Conservation (phyloP, 2,888 invertebrate genomes). For the Ophonus ardosiacus region DNA sequence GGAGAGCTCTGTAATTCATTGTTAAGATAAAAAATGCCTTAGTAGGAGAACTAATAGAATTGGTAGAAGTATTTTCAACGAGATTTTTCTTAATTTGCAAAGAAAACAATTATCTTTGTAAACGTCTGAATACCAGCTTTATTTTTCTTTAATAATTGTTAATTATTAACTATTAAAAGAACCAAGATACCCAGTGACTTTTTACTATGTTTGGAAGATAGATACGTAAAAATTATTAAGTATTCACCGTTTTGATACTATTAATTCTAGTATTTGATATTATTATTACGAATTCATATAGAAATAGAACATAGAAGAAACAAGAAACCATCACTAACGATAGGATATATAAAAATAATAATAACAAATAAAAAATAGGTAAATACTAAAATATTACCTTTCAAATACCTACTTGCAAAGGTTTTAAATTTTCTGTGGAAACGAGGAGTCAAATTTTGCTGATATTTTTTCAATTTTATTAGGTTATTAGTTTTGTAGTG, state of each 20-base stretch:
- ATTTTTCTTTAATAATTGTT: conserved; percentile 20
- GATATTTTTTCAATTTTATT: conserved; percentile 70
- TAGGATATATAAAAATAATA: not conserved
- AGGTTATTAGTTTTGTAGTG: conserved; percentile 72
- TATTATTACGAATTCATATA: conserved; percentile 42
- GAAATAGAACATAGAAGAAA: conserved; percentile 17
- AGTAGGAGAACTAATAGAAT: conserved; percentile 23
- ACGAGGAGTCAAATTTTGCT: conserved; percentile 5
- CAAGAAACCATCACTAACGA: too few relatives aligned
- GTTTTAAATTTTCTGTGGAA: conserved; percentile 46
- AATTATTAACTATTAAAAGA: not conserved
- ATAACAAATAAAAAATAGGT: too few relatives aligned
- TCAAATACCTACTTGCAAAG: conserved; percentile 54
- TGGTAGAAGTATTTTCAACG: not conserved
- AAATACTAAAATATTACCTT: conserved; percentile 14
- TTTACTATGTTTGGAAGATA: not conserved
- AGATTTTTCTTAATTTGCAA: not conserved
- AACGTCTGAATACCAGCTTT: not conserved
- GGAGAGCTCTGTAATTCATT: conserved; percentile 28
- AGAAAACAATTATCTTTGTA: conserved; percentile 3
- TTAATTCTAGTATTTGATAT: conserved; percentile 44
- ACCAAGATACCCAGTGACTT: conserved; percentile 3
- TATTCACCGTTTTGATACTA: conserved; percentile 49
- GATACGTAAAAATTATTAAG: conserved; percentile 4
- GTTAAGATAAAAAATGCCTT: conserved; percentile 25